Percentiles rank a stretch among this genome's conserved stretches.
phyloP scores from a whole-genome alignment of 2,888 invertebrate species.

The Cepaea hortensis region DNA sequence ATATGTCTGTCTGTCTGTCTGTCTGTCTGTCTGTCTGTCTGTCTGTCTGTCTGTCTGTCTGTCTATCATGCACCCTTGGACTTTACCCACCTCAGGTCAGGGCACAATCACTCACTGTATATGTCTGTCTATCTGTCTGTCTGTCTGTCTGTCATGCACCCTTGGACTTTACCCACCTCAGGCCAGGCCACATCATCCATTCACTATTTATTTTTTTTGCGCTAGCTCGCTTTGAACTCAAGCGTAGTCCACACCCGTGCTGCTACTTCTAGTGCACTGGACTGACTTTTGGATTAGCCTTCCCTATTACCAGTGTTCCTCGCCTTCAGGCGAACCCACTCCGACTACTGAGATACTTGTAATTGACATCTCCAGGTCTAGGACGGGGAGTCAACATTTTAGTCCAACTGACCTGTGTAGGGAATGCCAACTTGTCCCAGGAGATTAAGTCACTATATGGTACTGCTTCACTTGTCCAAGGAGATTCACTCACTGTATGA shows the following conservation, averaged over 20 bases:
- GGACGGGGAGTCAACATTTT: too few relatives aligned
- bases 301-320: too few relatives aligned
- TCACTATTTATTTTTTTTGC: not conserved
- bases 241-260: not conserved
- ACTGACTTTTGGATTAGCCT: too few relatives aligned
- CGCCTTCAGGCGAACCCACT: too few relatives aligned
- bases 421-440: not conserved
- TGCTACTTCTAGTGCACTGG: not conserved
- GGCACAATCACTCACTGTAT: too few relatives aligned
- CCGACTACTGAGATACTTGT: too few relatives aligned
- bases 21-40: conserved; percentile 75
- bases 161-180: not conserved
- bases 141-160: too few relatives aligned
- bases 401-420: not conserved
- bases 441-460: too few relatives aligned
- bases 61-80: conserved; percentile 97
- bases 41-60: conserved; percentile 74
- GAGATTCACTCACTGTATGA: too few relatives aligned
- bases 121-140: not conserved
- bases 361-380: too few relatives aligned
- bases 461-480: too few relatives aligned
- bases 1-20: conserved; percentile 96
- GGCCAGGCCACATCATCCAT: not conserved
- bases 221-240: too few relatives aligned
- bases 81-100: conserved; percentile 94